phyloP scores from a whole-genome alignment of 1,140 invertebrate species.

The Cyphomyrmex costatus region DNA sequence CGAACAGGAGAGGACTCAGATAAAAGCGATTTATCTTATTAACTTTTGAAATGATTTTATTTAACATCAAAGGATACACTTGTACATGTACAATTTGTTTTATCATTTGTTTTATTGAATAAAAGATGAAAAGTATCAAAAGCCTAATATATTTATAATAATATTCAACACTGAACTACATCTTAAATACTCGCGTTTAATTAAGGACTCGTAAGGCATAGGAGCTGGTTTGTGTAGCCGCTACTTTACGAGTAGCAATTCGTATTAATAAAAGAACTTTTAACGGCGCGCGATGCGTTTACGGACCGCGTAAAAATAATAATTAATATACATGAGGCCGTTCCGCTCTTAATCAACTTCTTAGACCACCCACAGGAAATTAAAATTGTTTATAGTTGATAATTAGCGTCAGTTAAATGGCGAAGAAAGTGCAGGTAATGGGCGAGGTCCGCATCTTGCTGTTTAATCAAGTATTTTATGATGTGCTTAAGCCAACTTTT shows the following conservation, averaged over 20 bases:
- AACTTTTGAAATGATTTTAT: background rate
- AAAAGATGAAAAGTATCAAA: background rate
- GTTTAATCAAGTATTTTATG: slow-evolving; percentile 75
- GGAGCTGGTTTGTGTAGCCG: slow-evolving; percentile 13
- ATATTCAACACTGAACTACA: slow-evolving; percentile 50
- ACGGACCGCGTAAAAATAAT: slow-evolving; percentile 75
- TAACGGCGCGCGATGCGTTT: slow-evolving; percentile 63
- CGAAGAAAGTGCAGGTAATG: slow-evolving; percentile 58
- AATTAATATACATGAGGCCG: slow-evolving; percentile 76
- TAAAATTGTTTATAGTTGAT: slow-evolving; percentile 80
- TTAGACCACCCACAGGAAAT: slow-evolving; percentile 75
- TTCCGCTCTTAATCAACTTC: slow-evolving; percentile 76
- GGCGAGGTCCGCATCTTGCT: slow-evolving; percentile 16
- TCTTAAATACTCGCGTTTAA: slow-evolving; percentile 72
- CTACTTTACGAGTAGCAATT: slow-evolving; percentile 78
- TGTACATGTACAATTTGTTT: background rate
- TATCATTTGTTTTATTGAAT: background rate
- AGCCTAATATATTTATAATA: background rate
- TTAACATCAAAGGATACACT: background rate
- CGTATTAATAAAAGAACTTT: slow-evolving; percentile 83
- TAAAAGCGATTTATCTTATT: slow-evolving; percentile 10
- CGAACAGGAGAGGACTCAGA: background rate
- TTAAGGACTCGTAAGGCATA: slow-evolving; percentile 70
- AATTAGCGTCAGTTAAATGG: slow-evolving; percentile 76
- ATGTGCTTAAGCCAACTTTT: slow-evolving; percentile 67